Evolutionary conservation across 1,140 invertebrate species (phyloP).

Genomic region (Samia ricini): DNA sequence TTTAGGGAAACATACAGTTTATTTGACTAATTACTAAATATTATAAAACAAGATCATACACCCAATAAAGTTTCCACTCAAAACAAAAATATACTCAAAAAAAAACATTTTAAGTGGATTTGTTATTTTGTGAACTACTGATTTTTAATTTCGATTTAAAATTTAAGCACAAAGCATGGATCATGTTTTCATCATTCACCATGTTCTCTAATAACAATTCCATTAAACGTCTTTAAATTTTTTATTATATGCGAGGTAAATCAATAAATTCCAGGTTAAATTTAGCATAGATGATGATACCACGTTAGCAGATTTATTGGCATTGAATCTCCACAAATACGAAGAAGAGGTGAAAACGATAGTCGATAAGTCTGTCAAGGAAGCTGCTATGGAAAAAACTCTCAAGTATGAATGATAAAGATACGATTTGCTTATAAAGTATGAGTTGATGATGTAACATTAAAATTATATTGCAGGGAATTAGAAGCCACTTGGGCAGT

Average conservation of each 20-base stretch:
- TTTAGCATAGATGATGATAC: slow-evolving; percentile 86
- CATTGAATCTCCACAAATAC: slow-evolving; percentile 92
- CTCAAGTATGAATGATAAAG: slow-evolving; percentile 68
- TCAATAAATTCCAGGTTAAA: slow-evolving; percentile 77
- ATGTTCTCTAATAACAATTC: too few relatives aligned
- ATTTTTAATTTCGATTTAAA: too few relatives aligned
- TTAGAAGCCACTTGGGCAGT: slow-evolving; percentile 89
- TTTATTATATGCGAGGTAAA: not conserved
- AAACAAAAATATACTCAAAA: too few relatives aligned
- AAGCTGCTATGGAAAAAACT: slow-evolving; percentile 96
- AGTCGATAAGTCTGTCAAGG: slow-evolving; percentile 96
- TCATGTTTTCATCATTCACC: too few relatives aligned
- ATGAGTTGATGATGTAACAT: not conserved
- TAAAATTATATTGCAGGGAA: slow-evolving; percentile 78
- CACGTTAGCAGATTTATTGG: slow-evolving; percentile 91
- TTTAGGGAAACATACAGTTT: too few relatives aligned
- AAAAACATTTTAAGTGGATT: too few relatives aligned
- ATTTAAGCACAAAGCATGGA: too few relatives aligned
- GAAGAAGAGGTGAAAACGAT: slow-evolving; percentile 97
- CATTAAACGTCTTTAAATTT: slow-evolving; percentile 1
- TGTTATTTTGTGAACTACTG: too few relatives aligned
- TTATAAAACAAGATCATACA: too few relatives aligned
- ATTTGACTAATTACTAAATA: too few relatives aligned
- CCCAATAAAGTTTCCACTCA: too few relatives aligned
- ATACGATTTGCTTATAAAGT: not conserved